Conservation (phyloP, 2,113 vertebrate genomes). For the Sakesphorus luctuosus region DNA sequence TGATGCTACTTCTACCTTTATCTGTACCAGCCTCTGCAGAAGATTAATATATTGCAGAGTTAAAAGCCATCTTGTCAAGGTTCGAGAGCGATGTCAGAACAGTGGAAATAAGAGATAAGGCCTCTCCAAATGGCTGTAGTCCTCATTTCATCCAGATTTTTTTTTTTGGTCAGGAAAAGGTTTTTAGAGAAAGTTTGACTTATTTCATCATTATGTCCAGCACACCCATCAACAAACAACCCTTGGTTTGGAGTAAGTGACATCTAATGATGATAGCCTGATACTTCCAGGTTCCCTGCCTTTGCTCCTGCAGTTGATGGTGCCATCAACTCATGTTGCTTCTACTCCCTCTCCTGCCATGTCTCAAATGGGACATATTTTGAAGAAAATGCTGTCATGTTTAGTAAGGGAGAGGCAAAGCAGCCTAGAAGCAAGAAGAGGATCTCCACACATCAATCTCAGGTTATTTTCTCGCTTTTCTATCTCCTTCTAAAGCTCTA, state of each 20-base stretch:
- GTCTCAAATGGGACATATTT: neutral
- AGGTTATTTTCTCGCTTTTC: neutral
- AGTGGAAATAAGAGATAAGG: neutral
- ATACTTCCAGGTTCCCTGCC: neutral
- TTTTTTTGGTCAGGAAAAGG: neutral
- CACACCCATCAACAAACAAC: neutral
- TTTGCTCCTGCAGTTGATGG: neutral
- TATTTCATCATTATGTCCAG: neutral
- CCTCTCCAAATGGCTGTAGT: neutral
- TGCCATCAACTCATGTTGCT: neutral
- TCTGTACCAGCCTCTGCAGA: neutral
- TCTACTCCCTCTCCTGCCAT: neutral
- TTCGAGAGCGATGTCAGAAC: neutral
- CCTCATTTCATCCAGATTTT: neutral
- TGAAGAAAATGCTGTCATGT: neutral
- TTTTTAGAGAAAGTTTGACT: neutral
- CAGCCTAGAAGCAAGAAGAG: neutral
- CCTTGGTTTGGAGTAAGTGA: neutral
- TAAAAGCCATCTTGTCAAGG: neutral
- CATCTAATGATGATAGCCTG: neutral
- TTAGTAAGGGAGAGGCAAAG: neutral
- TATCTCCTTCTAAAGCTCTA: neutral
- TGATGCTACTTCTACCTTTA: neutral
- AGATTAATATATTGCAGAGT: neutral
- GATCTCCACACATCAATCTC: neutral